phyloP scores from a whole-genome alignment of 2,888 invertebrate genomes.

The Pyrochroa serraticornis region DNA sequence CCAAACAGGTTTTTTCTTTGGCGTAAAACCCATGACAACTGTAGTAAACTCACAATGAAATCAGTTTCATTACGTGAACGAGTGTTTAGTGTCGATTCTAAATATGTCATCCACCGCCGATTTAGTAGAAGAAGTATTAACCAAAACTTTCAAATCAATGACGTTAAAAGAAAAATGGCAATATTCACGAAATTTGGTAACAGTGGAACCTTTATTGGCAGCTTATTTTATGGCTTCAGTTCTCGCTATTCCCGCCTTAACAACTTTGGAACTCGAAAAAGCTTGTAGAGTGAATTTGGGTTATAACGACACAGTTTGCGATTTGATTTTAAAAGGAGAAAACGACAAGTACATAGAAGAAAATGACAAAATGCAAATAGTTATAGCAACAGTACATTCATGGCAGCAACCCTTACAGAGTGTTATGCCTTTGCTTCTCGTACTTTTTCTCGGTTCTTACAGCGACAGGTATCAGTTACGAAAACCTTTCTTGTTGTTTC shows the following conservation, averaged over 20 bases:
- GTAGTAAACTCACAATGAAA: too few relatives aligned
- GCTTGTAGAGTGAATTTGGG: conserved; percentile 63
- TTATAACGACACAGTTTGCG: conserved; percentile 61
- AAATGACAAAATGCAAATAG: conserved; percentile 56
- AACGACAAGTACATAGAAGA: conserved; percentile 51
- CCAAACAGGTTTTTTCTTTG: too few relatives aligned
- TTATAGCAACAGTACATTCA: conserved; percentile 58
- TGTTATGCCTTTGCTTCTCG: conserved; percentile 51
- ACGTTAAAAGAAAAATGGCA: conserved; percentile 33
- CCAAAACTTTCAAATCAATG: conserved; percentile 39
- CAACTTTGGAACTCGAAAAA: conserved; percentile 64
- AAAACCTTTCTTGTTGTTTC: conserved; percentile 55
- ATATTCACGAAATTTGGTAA: conserved; percentile 47
- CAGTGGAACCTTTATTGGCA: conserved; percentile 53
- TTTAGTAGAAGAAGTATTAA: conserved; percentile 16
- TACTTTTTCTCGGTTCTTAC: conserved; percentile 55
- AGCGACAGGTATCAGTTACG: conserved; percentile 55
- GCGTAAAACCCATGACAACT: too few relatives aligned
- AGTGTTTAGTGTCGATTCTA: too few relatives aligned
- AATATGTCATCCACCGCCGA: not conserved
- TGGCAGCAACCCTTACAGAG: conserved; percentile 52
- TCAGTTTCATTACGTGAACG: too few relatives aligned
- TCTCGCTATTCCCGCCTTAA: conserved; percentile 57
- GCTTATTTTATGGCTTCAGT: conserved; percentile 49
- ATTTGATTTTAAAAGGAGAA: conserved; percentile 51